A percentile compares a stretch with the other conserved stretches of the same genome.
Conservation (phyloP, 2,888 invertebrate species). For the Blastobasis lacticolella region DNA sequence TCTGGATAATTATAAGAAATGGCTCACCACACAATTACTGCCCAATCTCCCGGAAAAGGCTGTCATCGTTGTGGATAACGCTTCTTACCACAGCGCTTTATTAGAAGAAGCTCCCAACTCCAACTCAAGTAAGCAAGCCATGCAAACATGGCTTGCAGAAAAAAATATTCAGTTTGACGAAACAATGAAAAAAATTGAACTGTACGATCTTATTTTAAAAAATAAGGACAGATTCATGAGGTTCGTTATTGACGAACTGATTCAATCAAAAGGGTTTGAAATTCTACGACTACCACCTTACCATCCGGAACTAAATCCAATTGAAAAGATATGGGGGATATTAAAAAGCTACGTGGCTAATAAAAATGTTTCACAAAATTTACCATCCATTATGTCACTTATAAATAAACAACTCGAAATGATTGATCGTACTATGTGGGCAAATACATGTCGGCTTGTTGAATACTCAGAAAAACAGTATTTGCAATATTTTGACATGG, state of each 20-base stretch:
- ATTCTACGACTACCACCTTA: slow-evolving; percentile 15
- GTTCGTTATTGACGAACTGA: slow-evolving; percentile 12
- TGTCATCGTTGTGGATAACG: slow-evolving; percentile 20
- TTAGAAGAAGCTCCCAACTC: slow-evolving; percentile 15
- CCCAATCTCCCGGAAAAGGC: slow-evolving; percentile 23
- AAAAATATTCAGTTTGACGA: slow-evolving; percentile 14
- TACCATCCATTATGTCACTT: not conserved
- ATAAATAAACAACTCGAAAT: not conserved
- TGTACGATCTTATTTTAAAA: slow-evolving; percentile 15
- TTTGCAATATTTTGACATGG: too few relatives aligned
- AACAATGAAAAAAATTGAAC: slow-evolving; percentile 13
- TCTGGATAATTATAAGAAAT: slow-evolving; percentile 21
- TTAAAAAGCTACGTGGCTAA: slow-evolving; percentile 4
- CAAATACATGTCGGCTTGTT: not conserved
- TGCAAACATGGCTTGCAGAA: slow-evolving; percentile 19
- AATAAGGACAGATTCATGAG: slow-evolving; percentile 14
- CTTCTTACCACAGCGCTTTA: slow-evolving; percentile 23
- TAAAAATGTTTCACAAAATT: slow-evolving; percentile 4
- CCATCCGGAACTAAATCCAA: slow-evolving; percentile 11
- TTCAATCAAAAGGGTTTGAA: slow-evolving; percentile 3
- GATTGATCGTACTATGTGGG: not conserved
- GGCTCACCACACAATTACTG: slow-evolving; percentile 21
- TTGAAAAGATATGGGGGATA: slow-evolving; percentile 8
- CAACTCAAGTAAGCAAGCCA: slow-evolving; percentile 16
- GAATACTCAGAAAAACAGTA: too few relatives aligned